Evolutionary conservation across 2,113 vertebrate species (phyloP).

Genomic region (Austrofundulus limnaeus): DNA sequence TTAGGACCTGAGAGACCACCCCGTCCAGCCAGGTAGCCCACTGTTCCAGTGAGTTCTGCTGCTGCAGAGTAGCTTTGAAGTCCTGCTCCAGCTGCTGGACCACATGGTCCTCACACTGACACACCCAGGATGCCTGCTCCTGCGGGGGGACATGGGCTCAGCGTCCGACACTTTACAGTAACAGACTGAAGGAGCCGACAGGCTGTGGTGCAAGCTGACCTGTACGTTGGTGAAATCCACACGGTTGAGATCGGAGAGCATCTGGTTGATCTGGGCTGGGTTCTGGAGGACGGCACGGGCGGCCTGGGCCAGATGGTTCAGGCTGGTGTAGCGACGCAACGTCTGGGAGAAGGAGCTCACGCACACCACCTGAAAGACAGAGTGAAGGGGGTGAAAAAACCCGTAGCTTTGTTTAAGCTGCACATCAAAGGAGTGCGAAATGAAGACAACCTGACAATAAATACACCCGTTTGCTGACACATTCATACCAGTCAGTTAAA

Average conservation of each 20-base stretch:
- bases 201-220: constrained; percentile 43
- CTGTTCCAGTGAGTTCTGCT: constrained; percentile 93
- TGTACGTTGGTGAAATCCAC: constrained; percentile 93
- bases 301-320: constrained; percentile 90
- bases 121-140: constrained; percentile 96
- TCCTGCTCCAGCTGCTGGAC: constrained; percentile 90
- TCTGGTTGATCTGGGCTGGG: constrained; percentile 91
- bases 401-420: not conserved
- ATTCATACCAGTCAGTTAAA: too few species aligned
- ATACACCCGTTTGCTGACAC: too few species aligned
- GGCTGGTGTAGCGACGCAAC: constrained; percentile 87
- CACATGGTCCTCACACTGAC: constrained; percentile 87
- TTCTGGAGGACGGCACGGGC: constrained; percentile 90
- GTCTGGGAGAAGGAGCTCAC: constrained; percentile 89
- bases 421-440: not conserved
- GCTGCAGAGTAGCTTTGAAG: constrained; percentile 90
- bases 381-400: not conserved
- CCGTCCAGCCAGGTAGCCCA: constrained; percentile 89
- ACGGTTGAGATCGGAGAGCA: constrained; percentile 92
- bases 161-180: not conserved
- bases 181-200: not conserved
- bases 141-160: not conserved
- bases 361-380: constrained; percentile 81
- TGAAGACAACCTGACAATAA: not conserved
- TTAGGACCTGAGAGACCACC: constrained; percentile 87